A percentile compares a stretch with the other conserved stretches of the same genome.
Evolutionary conservation across 2,113 vertebrate species (phyloP).

Genomic region (Centrocercus urophasianus): DNA sequence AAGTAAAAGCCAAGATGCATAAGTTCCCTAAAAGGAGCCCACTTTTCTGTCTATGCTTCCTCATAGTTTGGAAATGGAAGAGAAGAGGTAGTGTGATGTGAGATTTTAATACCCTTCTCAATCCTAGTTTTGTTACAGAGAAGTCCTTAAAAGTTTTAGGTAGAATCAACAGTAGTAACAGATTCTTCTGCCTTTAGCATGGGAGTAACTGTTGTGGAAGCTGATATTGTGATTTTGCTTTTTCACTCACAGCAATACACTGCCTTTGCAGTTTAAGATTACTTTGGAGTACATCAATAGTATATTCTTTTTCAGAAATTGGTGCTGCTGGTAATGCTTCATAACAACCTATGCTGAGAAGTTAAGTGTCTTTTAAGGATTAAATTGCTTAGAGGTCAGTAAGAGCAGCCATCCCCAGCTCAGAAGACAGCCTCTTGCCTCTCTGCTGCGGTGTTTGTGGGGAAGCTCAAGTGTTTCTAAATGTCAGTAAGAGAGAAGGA

Average conservation of each 20-base stretch:
- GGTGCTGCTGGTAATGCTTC: rapidly evolving
- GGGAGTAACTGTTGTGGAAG: neutral
- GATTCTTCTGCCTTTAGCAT: neutral
- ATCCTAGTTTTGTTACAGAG: neutral
- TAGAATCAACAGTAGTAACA: neutral
- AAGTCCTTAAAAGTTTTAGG: neutral
- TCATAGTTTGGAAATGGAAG: neutral
- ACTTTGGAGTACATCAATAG: neutral
- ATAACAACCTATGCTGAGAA: neutral
- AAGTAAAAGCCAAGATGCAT: neutral
- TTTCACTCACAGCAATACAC: neutral
- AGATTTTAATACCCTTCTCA: neutral
- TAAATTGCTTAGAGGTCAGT: neutral
- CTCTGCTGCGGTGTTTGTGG: neutral
- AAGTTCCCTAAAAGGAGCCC: neutral
- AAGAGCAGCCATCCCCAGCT: neutral
- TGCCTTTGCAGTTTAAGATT: neutral
- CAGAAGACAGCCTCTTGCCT: neutral
- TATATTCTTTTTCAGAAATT: neutral
- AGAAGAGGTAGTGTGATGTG: neutral
- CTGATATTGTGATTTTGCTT: rapidly evolving
- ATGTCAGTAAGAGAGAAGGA: neutral
- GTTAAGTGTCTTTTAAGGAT: neutral
- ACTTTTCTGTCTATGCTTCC: neutral
- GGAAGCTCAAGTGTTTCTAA: neutral